Conservation (phyloP, 2,797 vertebrate genomes). For the Balearica regulorum region DNA sequence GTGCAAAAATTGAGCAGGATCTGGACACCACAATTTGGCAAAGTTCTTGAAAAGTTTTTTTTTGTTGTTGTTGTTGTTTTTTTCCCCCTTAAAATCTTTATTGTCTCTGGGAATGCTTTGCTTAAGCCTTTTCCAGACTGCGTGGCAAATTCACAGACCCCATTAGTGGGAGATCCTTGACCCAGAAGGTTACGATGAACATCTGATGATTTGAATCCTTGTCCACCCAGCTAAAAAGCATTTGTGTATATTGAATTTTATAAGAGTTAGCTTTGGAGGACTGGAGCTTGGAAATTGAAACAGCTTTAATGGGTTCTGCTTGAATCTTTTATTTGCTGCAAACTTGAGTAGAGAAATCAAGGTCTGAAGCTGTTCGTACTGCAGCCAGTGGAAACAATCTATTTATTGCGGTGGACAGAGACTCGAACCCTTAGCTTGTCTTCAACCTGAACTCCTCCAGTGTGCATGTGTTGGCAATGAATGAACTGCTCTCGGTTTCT, state of each 20-base stretch:
- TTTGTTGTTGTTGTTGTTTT: too few relatives aligned
- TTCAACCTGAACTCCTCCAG: conserved; percentile 35
- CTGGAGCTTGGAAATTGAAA: not conserved
- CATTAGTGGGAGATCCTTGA: not conserved
- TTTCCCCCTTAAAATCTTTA: not conserved
- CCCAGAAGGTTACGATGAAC: not conserved
- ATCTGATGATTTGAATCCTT: not conserved
- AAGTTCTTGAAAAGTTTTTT: not conserved
- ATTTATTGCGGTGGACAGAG: not conserved
- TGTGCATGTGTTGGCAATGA: not conserved
- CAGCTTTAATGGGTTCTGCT: not conserved
- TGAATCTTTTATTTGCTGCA: conserved; percentile 19
- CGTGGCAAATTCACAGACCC: not conserved
- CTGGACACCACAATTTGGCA: not conserved
- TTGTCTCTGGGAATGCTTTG: not conserved
- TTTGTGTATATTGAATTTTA: not conserved
- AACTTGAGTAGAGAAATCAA: not conserved
- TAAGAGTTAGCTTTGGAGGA: not conserved
- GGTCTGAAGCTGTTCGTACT: not conserved
- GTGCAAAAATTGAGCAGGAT: not conserved
- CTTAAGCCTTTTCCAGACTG: not conserved
- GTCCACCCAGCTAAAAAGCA: not conserved
- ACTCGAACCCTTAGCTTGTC: not conserved
- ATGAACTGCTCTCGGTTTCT: conserved; percentile 29
- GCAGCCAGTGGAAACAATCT: not conserved